A percentile compares a stretch with the other conserved stretches of the same genome.
Evolutionary conservation across 2,888 invertebrate species (phyloP).

Genomic region (Octodonta nipae): DNA sequence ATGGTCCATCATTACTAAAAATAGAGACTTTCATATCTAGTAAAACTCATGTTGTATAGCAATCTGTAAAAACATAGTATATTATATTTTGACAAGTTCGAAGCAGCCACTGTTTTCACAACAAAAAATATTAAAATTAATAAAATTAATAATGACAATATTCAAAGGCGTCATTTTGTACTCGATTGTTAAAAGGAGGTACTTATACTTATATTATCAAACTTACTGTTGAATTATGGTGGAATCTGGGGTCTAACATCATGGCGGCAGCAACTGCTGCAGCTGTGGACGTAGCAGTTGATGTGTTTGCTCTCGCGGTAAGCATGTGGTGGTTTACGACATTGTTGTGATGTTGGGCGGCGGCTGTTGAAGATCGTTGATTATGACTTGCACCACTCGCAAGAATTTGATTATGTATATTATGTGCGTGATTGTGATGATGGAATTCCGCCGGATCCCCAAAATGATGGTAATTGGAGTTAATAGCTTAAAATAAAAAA

Average conservation of each 20-base stretch:
- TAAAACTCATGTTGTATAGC: too few relatives aligned
- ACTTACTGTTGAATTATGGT: constrained; percentile 35
- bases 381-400: constrained; percentile 17
- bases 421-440: constrained; percentile 30
- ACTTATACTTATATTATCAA: too few relatives aligned
- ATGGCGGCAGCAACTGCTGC: constrained; percentile 38
- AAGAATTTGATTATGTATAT: constrained; percentile 33
- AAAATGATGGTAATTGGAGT: constrained; percentile 32
- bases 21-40: too few relatives aligned
- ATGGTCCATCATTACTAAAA: too few relatives aligned
- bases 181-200: too few relatives aligned
- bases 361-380: constrained; percentile 21
- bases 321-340: constrained; percentile 34
- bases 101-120: too few relatives aligned
- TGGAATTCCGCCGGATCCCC: constrained; percentile 33
- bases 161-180: too few relatives aligned
- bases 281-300: constrained; percentile 34
- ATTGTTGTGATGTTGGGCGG: constrained; percentile 29
- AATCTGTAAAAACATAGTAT: too few relatives aligned
- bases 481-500: constrained; percentile 5
- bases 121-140: too few relatives aligned
- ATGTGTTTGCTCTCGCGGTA: constrained; percentile 27
- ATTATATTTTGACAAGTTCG: too few relatives aligned
- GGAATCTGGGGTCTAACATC: constrained; percentile 39
- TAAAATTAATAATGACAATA: too few relatives aligned